Conservation (phyloP, 1,140 invertebrate genomes). For the Drosophila auraria region DNA sequence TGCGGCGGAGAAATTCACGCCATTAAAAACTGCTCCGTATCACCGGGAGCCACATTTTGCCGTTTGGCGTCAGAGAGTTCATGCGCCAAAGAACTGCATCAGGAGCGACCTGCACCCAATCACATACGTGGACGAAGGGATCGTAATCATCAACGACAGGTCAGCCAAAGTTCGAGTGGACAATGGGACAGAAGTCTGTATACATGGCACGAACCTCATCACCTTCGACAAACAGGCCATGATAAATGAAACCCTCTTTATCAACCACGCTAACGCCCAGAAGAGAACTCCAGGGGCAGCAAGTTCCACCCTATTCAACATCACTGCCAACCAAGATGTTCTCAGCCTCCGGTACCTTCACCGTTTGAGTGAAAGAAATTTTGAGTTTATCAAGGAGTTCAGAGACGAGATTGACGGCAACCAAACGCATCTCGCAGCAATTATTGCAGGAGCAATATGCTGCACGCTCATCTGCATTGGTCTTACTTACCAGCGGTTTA, state of each 20-base stretch:
- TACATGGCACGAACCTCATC: slow-evolving; percentile 27
- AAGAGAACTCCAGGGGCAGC: too few species aligned
- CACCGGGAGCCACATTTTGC: too few species aligned
- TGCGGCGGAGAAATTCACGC: slow-evolving; percentile 29
- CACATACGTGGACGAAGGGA: not conserved
- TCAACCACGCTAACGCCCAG: too few species aligned
- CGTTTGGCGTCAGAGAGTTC: too few species aligned
- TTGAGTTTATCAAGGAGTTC: slow-evolving; percentile 2
- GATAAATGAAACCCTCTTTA: slow-evolving; percentile 12
- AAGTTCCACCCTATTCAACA: not conserved
- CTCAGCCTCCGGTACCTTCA: not conserved
- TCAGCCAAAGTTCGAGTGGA: slow-evolving; percentile 30
- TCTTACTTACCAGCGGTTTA: too few species aligned
- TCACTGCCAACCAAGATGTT: slow-evolving; percentile 1
- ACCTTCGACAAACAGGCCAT: slow-evolving; percentile 16
- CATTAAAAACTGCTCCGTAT: too few species aligned
- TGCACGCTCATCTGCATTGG: too few species aligned
- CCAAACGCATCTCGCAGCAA: too few species aligned
- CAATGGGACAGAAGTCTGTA: slow-evolving; percentile 18
- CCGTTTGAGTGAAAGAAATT: slow-evolving; percentile 7
- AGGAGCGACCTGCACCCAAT: too few species aligned
- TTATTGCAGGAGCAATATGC: too few species aligned
- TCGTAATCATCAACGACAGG: slow-evolving; percentile 3
- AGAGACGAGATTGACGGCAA: too few species aligned
- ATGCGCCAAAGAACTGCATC: too few species aligned